Evolutionary conservation across 2,888 invertebrate species (phyloP).

Genomic region (Halictus quadricinctus): DNA sequence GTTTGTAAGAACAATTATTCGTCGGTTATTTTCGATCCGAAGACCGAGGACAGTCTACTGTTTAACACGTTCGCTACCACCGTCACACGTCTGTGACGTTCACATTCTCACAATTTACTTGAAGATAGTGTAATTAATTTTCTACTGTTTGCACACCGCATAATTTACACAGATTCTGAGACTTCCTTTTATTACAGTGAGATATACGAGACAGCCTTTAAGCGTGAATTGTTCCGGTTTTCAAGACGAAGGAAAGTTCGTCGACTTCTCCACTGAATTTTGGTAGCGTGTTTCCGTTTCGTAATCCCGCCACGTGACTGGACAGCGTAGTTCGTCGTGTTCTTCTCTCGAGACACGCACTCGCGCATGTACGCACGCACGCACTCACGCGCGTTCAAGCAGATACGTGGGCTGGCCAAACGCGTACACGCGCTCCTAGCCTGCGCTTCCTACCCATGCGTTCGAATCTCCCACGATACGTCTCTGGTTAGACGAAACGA

Average conservation of each 20-base stretch:
- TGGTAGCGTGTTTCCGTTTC: slow-evolving; percentile 66
- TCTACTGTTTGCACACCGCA: background rate
- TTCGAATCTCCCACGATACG: slow-evolving; percentile 62
- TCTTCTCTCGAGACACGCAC: background rate
- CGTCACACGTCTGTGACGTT: background rate
- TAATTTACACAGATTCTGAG: background rate
- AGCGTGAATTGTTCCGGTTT: slow-evolving; percentile 3
- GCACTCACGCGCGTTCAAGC: background rate
- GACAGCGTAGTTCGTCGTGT: slow-evolving; percentile 52
- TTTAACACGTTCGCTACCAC: too few relatives aligned
- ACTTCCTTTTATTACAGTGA: background rate
- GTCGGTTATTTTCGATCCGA: background rate
- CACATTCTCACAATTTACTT: background rate
- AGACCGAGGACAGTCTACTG: too few relatives aligned
- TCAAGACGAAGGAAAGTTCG: slow-evolving; percentile 61
- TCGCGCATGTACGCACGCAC: background rate
- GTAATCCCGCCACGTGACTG: slow-evolving; percentile 65
- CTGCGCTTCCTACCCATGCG: slow-evolving; percentile 50
- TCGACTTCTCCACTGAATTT: slow-evolving; percentile 68
- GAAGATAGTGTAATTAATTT: background rate
- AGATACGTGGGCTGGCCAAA: slow-evolving; percentile 56
- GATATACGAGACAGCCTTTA: background rate
- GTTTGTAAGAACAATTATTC: background rate
- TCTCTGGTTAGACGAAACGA: background rate
- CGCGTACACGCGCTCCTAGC: slow-evolving; percentile 46